These are phyloP conservation scores for Mobula birostris DNA, from an alignment of 2,113 vertebrate genomes.

Conservation along the genomic window DNA sequence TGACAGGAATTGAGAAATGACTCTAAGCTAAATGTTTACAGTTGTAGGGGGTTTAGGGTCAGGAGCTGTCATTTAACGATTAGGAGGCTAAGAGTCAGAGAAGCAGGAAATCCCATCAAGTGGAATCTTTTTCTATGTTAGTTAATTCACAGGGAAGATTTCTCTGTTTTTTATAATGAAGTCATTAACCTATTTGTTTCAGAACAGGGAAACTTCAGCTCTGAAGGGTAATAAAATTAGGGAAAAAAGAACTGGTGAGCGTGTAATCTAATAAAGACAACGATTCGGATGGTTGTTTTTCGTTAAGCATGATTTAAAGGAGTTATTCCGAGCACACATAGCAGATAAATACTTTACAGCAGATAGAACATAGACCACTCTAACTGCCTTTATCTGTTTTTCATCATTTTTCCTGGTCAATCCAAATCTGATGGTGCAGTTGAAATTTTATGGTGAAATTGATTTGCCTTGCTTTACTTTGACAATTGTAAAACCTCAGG, in stretches of 20 bases:
- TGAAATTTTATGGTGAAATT: background rate
- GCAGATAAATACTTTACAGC: too few species aligned
- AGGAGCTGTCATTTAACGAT: background rate
- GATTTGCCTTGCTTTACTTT: background rate
- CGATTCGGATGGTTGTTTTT: background rate
- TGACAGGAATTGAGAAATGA: background rate
- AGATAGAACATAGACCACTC: background rate
- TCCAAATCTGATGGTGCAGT: background rate
- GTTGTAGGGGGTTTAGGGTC: background rate
- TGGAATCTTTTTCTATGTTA: background rate
- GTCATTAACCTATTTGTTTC: background rate
- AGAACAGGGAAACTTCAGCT: background rate
- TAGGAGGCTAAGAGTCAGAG: background rate
- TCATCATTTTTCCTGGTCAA: background rate
- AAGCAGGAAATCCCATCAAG: background rate
- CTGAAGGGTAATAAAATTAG: background rate
- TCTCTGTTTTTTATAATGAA: background rate
- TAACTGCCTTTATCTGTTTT: background rate
- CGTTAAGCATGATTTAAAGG: background rate
- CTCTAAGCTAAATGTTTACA: background rate
- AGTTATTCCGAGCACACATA: background rate
- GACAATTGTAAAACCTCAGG: background rate
- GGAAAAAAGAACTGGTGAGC: background rate
- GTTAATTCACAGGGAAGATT: background rate
- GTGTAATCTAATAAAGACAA: background rate